Evolutionary conservation across 2,113 vertebrate genomes (phyloP).

Genomic region (Ptychochromis oligacanthus): DNA sequence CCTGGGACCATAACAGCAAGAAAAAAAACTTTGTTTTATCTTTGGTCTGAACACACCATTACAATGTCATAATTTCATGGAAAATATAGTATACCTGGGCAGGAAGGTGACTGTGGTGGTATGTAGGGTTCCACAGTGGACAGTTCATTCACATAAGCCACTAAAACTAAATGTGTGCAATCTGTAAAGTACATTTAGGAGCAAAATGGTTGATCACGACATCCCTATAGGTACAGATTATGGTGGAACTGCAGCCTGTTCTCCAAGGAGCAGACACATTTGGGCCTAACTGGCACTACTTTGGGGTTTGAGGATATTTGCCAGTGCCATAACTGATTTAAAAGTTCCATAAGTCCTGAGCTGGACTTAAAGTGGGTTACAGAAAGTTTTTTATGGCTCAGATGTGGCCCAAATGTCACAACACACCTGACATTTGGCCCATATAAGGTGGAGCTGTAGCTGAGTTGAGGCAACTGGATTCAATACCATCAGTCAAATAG

Average conservation of each 20-base stretch:
- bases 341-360: not conserved
- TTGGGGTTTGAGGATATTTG: not conserved
- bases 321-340: not conserved
- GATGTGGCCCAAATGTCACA: not conserved
- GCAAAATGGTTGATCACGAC: not conserved
- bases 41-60: not conserved
- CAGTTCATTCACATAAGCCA: not conserved
- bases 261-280: not conserved
- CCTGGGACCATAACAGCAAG: not conserved
- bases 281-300: not conserved
- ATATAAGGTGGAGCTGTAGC: not conserved
- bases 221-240: not conserved
- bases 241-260: not conserved
- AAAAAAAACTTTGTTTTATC: not conserved
- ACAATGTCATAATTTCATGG: not conserved
- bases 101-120: not conserved
- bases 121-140: not conserved
- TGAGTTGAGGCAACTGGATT: not conserved
- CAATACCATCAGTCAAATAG: not conserved
- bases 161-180: not conserved
- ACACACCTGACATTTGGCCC: not conserved
- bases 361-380: not conserved
- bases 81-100: not conserved
- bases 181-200: not conserved
- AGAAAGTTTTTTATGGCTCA: not conserved